Conservation (phyloP, 2,113 vertebrate genomes). For the Phrynosoma blainvillii region DNA sequence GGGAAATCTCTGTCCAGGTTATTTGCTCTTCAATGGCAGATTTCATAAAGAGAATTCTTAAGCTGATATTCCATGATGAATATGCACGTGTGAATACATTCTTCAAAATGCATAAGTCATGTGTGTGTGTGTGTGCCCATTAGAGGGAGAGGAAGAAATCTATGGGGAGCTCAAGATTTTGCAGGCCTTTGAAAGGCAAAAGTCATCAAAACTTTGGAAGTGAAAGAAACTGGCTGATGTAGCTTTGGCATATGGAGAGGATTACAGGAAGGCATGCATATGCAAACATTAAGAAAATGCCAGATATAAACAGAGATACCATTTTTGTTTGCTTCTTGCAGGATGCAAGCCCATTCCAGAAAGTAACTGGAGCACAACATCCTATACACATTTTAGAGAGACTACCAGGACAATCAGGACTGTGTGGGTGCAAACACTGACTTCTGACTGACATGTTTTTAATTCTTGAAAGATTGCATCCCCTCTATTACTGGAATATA, state of each 20-base stretch:
- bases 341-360: conserved; percentile 48
- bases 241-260: conserved; percentile 52
- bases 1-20: background rate
- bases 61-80: background rate
- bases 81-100: background rate
- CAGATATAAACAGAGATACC: conserved; percentile 56
- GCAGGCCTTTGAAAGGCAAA: background rate
- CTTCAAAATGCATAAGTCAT: background rate
- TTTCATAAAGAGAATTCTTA: background rate
- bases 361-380: conserved; percentile 49
- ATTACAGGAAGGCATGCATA: conserved; percentile 56
- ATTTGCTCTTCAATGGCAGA: background rate
- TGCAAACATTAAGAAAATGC: conserved; percentile 49
- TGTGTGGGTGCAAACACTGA: conserved; percentile 29
- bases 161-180: background rate
- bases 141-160: background rate
- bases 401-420: conserved; percentile 37
- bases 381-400: conserved; percentile 25
- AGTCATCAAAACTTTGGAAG: conserved; percentile 37
- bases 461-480: conserved; percentile 3
- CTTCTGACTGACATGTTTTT: conserved; percentile 16
- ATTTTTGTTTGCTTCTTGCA: conserved; percentile 24
- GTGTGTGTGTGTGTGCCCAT: no score
- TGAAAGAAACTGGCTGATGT: conserved; percentile 41
- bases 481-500: conserved; percentile 14